These are phyloP conservation scores for Osedax frankpressi DNA, from an alignment of 2,888 invertebrate species.

Conservation along the genomic window DNA sequence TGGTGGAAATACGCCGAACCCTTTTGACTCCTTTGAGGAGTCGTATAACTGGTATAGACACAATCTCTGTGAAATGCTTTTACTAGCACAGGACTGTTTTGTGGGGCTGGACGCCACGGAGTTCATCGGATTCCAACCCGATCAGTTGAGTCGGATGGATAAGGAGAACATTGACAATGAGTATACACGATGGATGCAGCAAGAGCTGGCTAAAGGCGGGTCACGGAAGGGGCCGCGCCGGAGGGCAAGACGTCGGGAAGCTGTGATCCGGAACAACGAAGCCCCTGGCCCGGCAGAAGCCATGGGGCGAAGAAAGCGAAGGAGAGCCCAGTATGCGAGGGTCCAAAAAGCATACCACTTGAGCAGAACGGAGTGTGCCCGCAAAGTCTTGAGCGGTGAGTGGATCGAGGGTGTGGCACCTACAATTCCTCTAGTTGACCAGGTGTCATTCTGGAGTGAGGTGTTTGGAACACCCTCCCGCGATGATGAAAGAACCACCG, in stretches of 20 bases:
- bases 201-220: neutral
- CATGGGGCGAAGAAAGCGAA: neutral
- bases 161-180: neutral
- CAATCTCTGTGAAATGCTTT: neutral
- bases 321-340: neutral
- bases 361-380: neutral
- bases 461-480: neutral
- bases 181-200: neutral
- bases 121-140: neutral
- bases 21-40: neutral
- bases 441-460: neutral
- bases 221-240: neutral
- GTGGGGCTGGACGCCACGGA: constrained; percentile 1
- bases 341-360: neutral
- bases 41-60: neutral
- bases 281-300: neutral
- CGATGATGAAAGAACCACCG: neutral
- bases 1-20: neutral
- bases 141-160: neutral
- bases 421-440: neutral
- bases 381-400: neutral
- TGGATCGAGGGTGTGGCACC: neutral
- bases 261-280: neutral
- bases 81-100: neutral
- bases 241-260: neutral